Base-by-base conservation (phyloP, 1,140 invertebrate genomes). In the Drosophila pruinosa region DNA sequence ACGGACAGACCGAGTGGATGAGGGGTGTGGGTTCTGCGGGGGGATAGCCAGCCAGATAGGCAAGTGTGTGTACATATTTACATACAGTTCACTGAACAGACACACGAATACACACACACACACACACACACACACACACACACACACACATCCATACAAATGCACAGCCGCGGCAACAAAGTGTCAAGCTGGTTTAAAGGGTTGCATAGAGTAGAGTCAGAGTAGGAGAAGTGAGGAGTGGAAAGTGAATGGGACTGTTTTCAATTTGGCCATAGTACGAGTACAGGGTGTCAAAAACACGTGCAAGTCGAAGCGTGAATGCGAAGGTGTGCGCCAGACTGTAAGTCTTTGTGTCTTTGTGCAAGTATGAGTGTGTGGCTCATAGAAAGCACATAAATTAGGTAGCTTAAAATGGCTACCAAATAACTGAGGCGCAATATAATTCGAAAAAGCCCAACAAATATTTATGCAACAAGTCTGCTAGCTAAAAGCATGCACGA, bases 1-100 rank as follows among this genome's bases (percentile, higher is more conserved):
- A 38, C 41, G 54, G 48, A 73, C 56, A 15, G 15, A 8, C 2
- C 8, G 14, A 15, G 24, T 28, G 22, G 19, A n/a, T n/a, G 43
- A 36, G 36, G 17, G 12, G 36, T 15, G 21, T 22, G 15, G 0
- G 21, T n/a, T n/a, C n/a, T n/a, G n/a, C n/a, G 12, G 39, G 24
- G n/a, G 34, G 31, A 38, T 19, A 53, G 50, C 50, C 61, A 47
- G 67, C 31, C 56, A 54, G 64, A 57, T 65, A 53, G 58, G 48
- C 77, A 59, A 65, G 53, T 81, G 56, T 65, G 41, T 68, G 77
- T 78, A 88, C 82, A 86, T 86, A 86, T 86, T 86, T 88, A 85
- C 81, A 78, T 75, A 86, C 82, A 86, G 81, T 88, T 85, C 81
- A 86, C 52, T 80, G 82, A 56, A 58, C 65, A 71, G 39, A 45